phyloP scores from a whole-genome alignment of 2,113 vertebrate genomes.

The Triplophysa siluroides region DNA sequence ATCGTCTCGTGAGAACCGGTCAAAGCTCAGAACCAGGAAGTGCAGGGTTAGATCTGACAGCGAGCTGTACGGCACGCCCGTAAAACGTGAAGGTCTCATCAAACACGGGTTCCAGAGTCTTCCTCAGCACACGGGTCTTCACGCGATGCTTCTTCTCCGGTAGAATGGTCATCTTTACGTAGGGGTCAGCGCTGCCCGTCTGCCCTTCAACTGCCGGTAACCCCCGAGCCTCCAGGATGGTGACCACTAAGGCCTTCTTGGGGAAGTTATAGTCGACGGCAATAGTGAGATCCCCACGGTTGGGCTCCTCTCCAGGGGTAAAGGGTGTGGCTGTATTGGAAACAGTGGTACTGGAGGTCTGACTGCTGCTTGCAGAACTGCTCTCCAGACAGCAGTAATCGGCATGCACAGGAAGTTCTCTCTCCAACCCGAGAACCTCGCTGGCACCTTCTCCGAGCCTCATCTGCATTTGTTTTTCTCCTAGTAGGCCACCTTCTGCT shows the following conservation, averaged over 20 bases:
- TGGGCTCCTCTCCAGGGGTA: constrained; percentile 76
- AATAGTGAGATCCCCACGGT: constrained; percentile 85
- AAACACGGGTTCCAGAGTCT: constrained; percentile 90
- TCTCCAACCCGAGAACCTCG: constrained; percentile 64
- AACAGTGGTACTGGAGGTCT: constrained; percentile 72
- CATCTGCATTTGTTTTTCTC: constrained; percentile 69
- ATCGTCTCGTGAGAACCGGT: constrained; percentile 93
- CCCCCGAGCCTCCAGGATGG: constrained; percentile 88
- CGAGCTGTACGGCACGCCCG: constrained; percentile 90
- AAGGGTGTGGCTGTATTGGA: constrained; percentile 82
- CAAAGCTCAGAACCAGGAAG: constrained; percentile 95
- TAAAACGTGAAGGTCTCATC: constrained; percentile 99
- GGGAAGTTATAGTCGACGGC: constrained; percentile 97
- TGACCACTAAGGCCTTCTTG: constrained; percentile 95
- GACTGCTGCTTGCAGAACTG: constrained; percentile 79
- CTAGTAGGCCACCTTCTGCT: constrained; percentile 73
- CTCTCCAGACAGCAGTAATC: constrained; percentile 85
- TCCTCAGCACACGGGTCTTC: constrained; percentile 92
- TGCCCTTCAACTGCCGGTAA: constrained; percentile 90
- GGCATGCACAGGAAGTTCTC: constrained; percentile 78
- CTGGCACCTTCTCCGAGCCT: constrained; percentile 61
- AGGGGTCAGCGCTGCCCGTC: constrained; percentile 87
- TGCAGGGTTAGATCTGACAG: constrained; percentile 92
- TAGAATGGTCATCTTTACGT: constrained; percentile 97
- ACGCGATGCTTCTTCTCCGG: constrained; percentile 95